phyloP scores from a whole-genome alignment of 2,113 vertebrate genomes.

The Propithecus coquereli region DNA sequence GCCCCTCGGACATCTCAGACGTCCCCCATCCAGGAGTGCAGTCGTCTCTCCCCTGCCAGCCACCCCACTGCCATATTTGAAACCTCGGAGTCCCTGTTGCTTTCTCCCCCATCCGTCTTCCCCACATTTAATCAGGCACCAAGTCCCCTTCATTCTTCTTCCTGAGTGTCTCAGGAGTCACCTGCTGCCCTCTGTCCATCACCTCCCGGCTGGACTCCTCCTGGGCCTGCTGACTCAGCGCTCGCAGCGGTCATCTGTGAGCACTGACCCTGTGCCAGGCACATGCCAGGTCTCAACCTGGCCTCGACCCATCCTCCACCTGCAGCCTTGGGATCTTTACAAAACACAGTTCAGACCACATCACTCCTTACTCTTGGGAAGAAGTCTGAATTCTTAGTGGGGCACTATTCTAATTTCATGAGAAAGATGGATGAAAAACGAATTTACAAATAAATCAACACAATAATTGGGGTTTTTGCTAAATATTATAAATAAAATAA shows the following conservation, averaged over 20 bases:
- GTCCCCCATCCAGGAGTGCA: neutral
- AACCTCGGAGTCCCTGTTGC: neutral
- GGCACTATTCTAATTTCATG: neutral
- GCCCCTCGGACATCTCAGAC: neutral
- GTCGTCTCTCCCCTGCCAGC: neutral
- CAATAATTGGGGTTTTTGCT: neutral
- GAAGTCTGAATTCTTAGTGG: neutral
- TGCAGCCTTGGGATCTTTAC: no score
- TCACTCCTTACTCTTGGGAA: neutral
- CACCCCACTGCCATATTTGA: neutral
- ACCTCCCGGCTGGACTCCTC: neutral
- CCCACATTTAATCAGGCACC: neutral
- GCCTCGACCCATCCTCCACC: neutral
- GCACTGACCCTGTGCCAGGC: neutral
- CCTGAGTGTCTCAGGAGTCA: neutral
- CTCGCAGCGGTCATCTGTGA: neutral
- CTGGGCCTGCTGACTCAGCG: rapidly evolving
- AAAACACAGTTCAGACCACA: neutral
- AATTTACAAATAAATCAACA: neutral
- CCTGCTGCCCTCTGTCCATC: neutral
- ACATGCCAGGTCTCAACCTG: neutral
- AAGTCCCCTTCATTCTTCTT: neutral
- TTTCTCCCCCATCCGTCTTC: neutral
- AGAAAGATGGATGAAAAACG: neutral
- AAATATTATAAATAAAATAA: neutral